phyloP scores from a whole-genome alignment of 2,113 vertebrate genomes.

The Calypte anna region DNA sequence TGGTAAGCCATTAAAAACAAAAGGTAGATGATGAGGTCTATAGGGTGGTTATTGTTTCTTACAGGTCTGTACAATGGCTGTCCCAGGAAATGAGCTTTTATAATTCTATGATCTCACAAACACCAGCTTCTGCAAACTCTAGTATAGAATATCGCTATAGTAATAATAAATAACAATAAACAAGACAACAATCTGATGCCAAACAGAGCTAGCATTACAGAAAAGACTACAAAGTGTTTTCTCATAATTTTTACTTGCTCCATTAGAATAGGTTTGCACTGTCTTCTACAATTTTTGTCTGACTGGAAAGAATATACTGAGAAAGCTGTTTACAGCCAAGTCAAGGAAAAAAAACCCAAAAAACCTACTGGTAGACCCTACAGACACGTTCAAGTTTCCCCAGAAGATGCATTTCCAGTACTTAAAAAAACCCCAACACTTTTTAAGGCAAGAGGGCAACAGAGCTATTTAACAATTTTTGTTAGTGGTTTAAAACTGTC shows the following conservation, averaged over 20 bases:
- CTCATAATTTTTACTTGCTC: not conserved
- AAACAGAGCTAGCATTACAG: not conserved
- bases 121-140: not conserved
- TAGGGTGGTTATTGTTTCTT: not conserved
- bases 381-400: not conserved
- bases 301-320: not conserved
- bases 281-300: not conserved
- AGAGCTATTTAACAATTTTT: conserved; percentile 43
- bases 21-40: not conserved
- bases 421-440: not conserved
- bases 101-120: not conserved
- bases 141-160: not conserved
- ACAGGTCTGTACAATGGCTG: not conserved
- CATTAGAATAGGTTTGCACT: not conserved
- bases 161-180: not conserved
- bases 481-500: conserved; percentile 40
- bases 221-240: not conserved
- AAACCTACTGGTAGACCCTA: not conserved
- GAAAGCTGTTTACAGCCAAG: not conserved
- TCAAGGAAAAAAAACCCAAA: not conserved
- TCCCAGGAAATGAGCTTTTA: not conserved
- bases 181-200: not conserved
- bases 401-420: conserved; percentile 18
- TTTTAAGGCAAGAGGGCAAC: conserved; percentile 22
- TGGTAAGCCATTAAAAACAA: not conserved